These are phyloP conservation scores for Iguana delicatissima DNA, from an alignment of 2,797 vertebrate genomes.

Conservation along the genomic window DNA sequence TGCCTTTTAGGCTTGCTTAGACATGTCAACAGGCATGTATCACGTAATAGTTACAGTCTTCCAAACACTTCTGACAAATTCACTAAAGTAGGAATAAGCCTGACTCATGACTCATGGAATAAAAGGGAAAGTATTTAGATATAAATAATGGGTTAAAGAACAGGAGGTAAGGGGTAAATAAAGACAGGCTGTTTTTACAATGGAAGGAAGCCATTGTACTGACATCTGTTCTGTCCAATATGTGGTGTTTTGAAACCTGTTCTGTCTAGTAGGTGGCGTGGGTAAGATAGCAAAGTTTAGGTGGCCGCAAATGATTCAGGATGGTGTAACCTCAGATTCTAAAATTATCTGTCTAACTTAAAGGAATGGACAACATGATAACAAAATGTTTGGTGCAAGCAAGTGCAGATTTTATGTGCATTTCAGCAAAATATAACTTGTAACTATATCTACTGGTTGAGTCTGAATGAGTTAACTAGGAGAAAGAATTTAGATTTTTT, in stretches of 20 bases:
- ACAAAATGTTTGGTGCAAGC: background rate
- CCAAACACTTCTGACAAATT: background rate
- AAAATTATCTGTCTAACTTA: background rate
- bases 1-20: background rate
- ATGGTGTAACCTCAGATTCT: background rate
- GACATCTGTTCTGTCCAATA: too few relatives aligned
- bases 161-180: background rate
- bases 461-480: too few relatives aligned
- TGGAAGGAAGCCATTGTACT: background rate
- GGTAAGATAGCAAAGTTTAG: background rate
- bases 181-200: slow-evolving; percentile 4
- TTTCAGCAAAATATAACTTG: too few relatives aligned
- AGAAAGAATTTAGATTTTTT: too few relatives aligned
- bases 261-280: background rate
- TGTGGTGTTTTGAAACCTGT: background rate
- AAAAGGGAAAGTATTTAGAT: too few relatives aligned
- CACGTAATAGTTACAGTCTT: background rate
- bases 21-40: background rate
- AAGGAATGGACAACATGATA: background rate
- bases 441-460: too few relatives aligned
- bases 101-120: background rate
- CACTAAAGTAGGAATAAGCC: background rate
- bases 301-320: background rate
- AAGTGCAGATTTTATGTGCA: background rate
- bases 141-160: background rate